Evolutionary conservation across 2,797 vertebrate genomes (phyloP).

Genomic region (Xenops minutus): DNA sequence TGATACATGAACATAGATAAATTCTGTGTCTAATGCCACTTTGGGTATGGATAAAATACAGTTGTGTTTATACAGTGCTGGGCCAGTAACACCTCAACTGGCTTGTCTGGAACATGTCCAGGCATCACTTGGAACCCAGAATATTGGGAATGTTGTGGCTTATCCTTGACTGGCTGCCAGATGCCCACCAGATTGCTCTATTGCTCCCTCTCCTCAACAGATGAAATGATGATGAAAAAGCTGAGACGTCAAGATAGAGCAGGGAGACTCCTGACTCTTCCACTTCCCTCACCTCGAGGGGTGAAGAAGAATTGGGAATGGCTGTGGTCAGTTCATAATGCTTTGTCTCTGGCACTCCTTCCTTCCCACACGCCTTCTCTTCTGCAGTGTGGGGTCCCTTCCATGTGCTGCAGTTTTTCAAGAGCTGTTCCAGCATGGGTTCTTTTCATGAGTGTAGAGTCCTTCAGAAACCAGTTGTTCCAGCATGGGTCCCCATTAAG

Average conservation of each 20-base stretch:
- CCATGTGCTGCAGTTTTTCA: neutral
- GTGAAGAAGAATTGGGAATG: neutral
- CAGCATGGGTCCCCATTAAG: neutral
- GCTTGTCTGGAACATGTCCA: neutral
- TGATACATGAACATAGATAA: neutral
- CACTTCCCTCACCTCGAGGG: accelerated
- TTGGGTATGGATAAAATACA: neutral
- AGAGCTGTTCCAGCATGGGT: neutral
- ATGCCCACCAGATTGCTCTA: neutral
- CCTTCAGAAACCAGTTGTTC: neutral
- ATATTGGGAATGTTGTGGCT: neutral
- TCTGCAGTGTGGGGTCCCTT: neutral
- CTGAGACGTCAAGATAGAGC: neutral
- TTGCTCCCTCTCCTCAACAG: neutral
- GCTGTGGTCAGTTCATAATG: neutral
- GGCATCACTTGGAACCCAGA: neutral
- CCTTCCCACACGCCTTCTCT: neutral
- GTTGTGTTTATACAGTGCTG: neutral
- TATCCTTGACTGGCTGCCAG: neutral
- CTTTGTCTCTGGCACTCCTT: neutral
- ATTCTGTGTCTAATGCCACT: neutral
- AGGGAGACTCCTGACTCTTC: neutral
- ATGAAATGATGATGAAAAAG: neutral
- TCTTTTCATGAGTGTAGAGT: neutral
- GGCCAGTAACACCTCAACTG: neutral